Evolutionary conservation across 2,888 invertebrate species (phyloP).

Genomic region (Tuberolachnus salignus): DNA sequence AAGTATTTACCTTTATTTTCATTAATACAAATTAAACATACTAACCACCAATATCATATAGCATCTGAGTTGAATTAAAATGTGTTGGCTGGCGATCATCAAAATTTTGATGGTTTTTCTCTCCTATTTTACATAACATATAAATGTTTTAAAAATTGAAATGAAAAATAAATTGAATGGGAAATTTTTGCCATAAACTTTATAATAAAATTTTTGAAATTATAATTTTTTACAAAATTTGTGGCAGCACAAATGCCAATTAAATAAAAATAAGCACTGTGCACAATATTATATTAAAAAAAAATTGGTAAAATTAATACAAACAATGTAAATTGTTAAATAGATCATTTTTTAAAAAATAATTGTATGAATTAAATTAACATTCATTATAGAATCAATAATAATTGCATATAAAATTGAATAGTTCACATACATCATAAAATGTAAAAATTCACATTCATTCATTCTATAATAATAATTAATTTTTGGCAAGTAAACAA

Average conservation of each 20-base stretch:
- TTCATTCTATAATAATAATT: too few species aligned
- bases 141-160: neutral
- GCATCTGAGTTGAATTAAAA: slow-evolving; percentile 27
- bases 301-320: neutral
- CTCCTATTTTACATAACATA: slow-evolving; percentile 27
- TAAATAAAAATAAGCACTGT: neutral
- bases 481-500: too few species aligned
- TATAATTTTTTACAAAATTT: slow-evolving; percentile 3
- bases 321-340: neutral
- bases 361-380: too few species aligned
- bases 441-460: too few species aligned
- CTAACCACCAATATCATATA: slow-evolving; percentile 41
- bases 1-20: neutral
- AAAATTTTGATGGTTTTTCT: slow-evolving; percentile 45
- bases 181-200: slow-evolving; percentile 5
- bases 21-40: neutral
- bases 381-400: too few species aligned
- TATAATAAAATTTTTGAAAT: neutral
- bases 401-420: too few species aligned
- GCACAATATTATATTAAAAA: neutral
- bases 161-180: neutral
- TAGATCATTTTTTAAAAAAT: too few species aligned
- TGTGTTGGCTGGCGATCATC: slow-evolving; percentile 29
- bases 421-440: too few species aligned
- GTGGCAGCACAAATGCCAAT: slow-evolving; percentile 2